Base-by-base conservation (phyloP, 2,797 vertebrate genomes). In the Spea hammondii region DNA sequence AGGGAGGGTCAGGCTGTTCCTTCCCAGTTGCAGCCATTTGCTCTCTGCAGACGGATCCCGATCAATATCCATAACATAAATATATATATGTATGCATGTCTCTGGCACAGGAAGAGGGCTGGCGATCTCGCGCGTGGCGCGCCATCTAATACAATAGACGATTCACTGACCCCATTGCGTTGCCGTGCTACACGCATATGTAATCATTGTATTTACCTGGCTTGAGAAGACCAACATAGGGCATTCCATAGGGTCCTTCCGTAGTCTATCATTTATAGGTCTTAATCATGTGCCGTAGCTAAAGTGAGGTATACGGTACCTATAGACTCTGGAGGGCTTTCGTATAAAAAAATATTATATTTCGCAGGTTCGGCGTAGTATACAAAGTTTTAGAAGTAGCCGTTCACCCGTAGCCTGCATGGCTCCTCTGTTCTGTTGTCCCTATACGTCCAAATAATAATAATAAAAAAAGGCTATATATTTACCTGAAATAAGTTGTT, bases 1-100 rank as follows among this genome's bases (percentile, higher is more conserved):
- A 85, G 86, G 85, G 85, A 86, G 87, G 86, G 86, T 86, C 88
- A 88, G 88, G 85, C 80, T 85, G 85, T 83, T 85, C 86, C 84
- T 84, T 86, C 86, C 83, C 83, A 85, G 86, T 92, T 90, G 94
- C 91, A 90, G 91, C 89, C 89, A 90, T 93, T 92, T 92, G 87
- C 87, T 86, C 85, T 92, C 92, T 92, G 94, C 94, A 94, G 95
- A 94, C 94, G 87, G 91, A 93, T 92, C 87, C 84, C 92, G 89
- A 94, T 94, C 92, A 89, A 94, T 94, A 90, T 87, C 89, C 79
- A 65, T 74, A 79, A 71, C 65, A 77, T 77, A 72, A 70, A 79
- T 50, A 69, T 79, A 79, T 50, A 69, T 79, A 77, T 83, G 70
- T 73, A 83, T 64, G 83, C 64, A 82, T 84, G 79, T 77, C 65